Evolutionary conservation across 2,888 invertebrate genomes (phyloP).

Genomic region (Hypomecis punctinalis): DNA sequence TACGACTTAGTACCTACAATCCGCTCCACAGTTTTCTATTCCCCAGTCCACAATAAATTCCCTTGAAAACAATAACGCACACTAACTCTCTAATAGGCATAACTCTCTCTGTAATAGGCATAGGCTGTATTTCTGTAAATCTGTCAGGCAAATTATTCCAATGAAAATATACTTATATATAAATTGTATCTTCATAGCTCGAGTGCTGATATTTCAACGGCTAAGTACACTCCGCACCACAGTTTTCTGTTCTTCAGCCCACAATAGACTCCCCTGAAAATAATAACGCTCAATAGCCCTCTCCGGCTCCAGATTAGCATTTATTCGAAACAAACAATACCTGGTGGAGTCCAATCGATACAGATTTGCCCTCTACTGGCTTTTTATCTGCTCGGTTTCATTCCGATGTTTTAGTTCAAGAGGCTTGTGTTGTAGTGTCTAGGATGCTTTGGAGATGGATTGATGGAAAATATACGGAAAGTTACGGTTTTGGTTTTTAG

Average conservation of each 20-base stretch:
- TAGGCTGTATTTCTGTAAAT: no score
- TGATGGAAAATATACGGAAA: background rate
- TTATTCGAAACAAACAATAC: constrained; percentile 32
- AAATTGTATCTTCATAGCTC: no score
- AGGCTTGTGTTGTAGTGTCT: background rate
- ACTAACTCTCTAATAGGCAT: constrained; percentile 17
- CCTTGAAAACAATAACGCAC: constrained; percentile 28
- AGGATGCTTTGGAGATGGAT: background rate
- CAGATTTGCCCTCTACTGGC: constrained; percentile 26
- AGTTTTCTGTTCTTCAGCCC: background rate
- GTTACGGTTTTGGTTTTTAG: no score
- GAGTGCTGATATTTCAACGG: no score
- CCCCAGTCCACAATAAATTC: no score
- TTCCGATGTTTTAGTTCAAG: constrained; percentile 15
- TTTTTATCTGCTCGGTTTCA: constrained; percentile 29
- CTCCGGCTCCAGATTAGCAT: constrained; percentile 27
- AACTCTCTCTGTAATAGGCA: no score
- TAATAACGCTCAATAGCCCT: constrained; percentile 24
- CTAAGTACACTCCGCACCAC: no score
- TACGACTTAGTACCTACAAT: no score
- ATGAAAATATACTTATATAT: background rate
- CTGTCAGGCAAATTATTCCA: background rate
- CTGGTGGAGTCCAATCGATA: constrained; percentile 29
- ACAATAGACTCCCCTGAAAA: constrained; percentile 22
- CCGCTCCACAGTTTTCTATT: no score